Evolutionary conservation across 2,113 vertebrate genomes (phyloP), one percentile per base, ranked within the genome.

Genomic region (Sterrhoptilus dennistouni): DNA sequence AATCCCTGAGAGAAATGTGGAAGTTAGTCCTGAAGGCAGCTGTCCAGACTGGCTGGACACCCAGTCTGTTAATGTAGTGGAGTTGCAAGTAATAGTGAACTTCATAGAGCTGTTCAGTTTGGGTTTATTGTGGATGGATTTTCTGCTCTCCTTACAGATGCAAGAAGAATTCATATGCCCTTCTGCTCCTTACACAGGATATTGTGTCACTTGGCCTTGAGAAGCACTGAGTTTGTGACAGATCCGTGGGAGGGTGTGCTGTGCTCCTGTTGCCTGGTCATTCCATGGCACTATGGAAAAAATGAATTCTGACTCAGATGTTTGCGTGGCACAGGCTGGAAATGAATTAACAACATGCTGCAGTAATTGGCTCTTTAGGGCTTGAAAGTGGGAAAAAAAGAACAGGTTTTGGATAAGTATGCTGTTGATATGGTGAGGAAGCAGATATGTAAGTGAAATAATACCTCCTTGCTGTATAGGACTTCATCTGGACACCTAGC

Each of bases 181-280:
- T 61, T 25, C 59, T 74, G 18, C 63, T 61, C 2, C 1, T 71
- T n/a, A 22, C 44, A n/a, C 36, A 31, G 71, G 33, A 40, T 2
- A 1, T 29, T 40, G 25, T 70, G 52, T 50, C 47, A 11, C 45
- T 38, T 68, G 61, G 49, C 33, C 64, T 54, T 71, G n/a, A 83
- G 65, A 71, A 83, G 20, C 2, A 2, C 24, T 53, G 77, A 18
- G 35, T 72, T 76, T 44, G 27, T 56, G 52, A 44, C 28, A 49
- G 31, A 60, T 28, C 44, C 0, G 0, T 68, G 35, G 28, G 53
- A 63, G 33, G 38, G 40, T 53, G 21, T 66, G n/a, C 69, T 35
- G n/a, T 59, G 42, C 27, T 77, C 38, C 59, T 18, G 44, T 35
- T 57, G 22, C 42, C 69, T 14, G 36, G 10, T 31, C 27, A 44